A percentile compares a stretch with the other conserved stretches of the same genome.
phyloP scores from a whole-genome alignment of 2,113 vertebrate species.

The Crotalus horridus region DNA sequence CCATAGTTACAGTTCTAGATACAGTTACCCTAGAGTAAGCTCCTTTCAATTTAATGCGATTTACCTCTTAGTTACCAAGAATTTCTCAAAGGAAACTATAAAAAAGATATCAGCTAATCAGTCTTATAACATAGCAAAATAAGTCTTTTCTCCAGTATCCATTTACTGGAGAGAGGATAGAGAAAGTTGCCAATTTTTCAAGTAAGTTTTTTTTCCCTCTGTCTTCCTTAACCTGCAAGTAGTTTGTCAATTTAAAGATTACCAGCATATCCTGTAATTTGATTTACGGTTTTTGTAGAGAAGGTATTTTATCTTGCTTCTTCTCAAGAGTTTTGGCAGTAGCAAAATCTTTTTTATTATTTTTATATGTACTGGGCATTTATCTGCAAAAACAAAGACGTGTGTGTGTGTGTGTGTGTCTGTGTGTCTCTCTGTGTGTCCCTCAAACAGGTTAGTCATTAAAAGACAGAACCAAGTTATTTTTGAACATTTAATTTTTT shows the following conservation, averaged over 20 bases:
- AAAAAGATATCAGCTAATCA: neutral
- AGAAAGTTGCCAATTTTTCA: neutral
- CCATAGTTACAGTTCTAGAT: neutral
- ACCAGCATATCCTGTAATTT: conserved; percentile 1
- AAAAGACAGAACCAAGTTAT: neutral
- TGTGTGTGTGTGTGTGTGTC: too few species aligned
- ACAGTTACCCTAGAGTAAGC: neutral
- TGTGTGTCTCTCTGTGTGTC: neutral
- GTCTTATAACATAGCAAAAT: neutral
- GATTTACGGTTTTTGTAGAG: neutral
- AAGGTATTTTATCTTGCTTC: conserved; percentile 24
- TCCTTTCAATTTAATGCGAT: neutral
- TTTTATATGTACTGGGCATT: neutral
- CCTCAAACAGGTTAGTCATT: neutral
- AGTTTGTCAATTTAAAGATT: conserved; percentile 26
- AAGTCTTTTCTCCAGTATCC: neutral
- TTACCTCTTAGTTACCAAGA: neutral
- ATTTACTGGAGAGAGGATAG: neutral
- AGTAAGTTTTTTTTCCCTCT: neutral
- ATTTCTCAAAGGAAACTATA: neutral
- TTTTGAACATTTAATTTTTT: neutral
- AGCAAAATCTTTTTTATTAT: neutral
- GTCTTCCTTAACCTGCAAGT: conserved; percentile 5
- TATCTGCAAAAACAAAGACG: neutral
- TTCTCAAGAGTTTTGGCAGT: conserved; percentile 7